Conservation (phyloP, 2,888 invertebrate species). For the Cantharis flavilabris region DNA sequence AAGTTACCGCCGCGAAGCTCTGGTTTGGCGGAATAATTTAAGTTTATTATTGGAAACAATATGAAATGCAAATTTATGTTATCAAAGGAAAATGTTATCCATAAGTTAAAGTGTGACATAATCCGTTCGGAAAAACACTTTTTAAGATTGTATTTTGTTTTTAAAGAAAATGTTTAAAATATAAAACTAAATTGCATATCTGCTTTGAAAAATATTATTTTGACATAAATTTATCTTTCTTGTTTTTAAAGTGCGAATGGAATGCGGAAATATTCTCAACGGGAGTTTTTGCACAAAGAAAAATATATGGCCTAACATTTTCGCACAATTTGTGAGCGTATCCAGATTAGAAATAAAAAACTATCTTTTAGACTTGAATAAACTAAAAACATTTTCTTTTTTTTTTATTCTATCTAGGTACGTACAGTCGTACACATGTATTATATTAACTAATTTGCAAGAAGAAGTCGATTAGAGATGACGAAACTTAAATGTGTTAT, state of each 20-base stretch:
- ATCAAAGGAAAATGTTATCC: neutral
- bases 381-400: neutral
- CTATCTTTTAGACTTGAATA: neutral
- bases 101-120: neutral
- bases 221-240: slow-evolving; percentile 2
- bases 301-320: neutral
- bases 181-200: slow-evolving; percentile 1
- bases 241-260: neutral
- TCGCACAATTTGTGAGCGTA: neutral
- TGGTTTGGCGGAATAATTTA: neutral
- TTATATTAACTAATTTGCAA: neutral
- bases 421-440: too few species aligned
- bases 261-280: neutral
- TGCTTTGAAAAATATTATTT: slow-evolving; percentile 2
- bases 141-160: neutral
- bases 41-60: neutral
- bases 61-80: neutral
- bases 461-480: neutral
- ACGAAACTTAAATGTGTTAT: neutral
- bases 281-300: neutral
- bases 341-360: neutral
- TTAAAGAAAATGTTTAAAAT: neutral
- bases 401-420: neutral
- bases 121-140: neutral
- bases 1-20: neutral